These are phyloP conservation scores for Helicoverpa zea DNA, from an alignment of 1,140 invertebrate genomes.

Conservation along the genomic window DNA sequence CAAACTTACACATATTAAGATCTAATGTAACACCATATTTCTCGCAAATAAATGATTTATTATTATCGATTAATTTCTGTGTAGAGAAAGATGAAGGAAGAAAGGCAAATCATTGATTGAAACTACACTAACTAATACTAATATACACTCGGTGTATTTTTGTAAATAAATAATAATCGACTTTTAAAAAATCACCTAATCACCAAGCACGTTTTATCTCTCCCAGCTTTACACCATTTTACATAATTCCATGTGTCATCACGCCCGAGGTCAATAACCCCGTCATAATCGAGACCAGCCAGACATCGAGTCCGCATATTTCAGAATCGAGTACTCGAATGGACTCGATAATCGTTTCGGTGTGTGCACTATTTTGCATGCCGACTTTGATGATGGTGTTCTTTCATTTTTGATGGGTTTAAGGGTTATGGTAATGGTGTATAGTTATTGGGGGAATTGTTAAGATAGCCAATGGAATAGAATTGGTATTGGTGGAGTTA, in stretches of 20 bases:
- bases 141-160: too few relatives aligned
- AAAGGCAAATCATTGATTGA: too few relatives aligned
- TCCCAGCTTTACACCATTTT: not conserved
- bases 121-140: too few relatives aligned
- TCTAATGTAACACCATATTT: too few relatives aligned
- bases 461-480: not conserved
- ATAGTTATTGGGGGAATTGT: not conserved
- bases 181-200: not conserved
- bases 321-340: constrained; percentile 12
- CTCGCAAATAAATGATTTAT: too few relatives aligned
- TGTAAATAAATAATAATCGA: too few relatives aligned
- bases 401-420: not conserved
- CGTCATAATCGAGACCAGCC: constrained; percentile 10
- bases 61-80: too few relatives aligned
- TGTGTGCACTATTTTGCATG: constrained; percentile 21
- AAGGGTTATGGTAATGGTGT: too few relatives aligned
- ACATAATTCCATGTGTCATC: constrained; percentile 16
- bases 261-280: not conserved
- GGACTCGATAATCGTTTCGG: constrained; percentile 3
- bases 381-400: not conserved
- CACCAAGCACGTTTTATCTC: not conserved
- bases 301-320: constrained; percentile 26
- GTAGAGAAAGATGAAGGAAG: too few relatives aligned
- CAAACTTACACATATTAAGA: too few relatives aligned
- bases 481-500: too few relatives aligned